A percentile compares a stretch with the other conserved stretches of the same genome.
phyloP scores from a whole-genome alignment of 2,113 vertebrate genomes.

The Anser brachyrhynchus region DNA sequence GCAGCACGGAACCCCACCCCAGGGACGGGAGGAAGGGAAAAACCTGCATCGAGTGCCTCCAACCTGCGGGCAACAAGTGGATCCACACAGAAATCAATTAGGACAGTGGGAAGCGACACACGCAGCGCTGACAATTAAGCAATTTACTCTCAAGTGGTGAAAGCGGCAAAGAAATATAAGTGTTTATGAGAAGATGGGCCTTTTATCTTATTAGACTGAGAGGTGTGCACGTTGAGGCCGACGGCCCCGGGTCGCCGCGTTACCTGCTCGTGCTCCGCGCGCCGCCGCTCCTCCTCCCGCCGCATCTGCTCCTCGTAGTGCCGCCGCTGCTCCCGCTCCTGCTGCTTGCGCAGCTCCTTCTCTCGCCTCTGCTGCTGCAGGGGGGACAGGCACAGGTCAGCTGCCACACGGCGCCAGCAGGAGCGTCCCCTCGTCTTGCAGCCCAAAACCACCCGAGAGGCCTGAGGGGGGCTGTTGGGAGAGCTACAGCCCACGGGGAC shows the following conservation, averaged over 20 bases:
- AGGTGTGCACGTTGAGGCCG: not conserved
- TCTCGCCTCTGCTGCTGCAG: slow-evolving; percentile 93
- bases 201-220: slow-evolving; percentile 12
- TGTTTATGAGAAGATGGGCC: not conserved
- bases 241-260: accelerated
- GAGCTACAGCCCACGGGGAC: not conserved
- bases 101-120: slow-evolving; percentile 19
- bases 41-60: not conserved
- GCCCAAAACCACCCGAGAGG: not conserved
- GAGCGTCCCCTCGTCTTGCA: not conserved
- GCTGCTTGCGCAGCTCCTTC: slow-evolving; percentile 95
- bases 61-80: not conserved
- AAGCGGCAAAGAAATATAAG: not conserved
- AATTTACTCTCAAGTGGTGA: slow-evolving; percentile 24
- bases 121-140: not conserved
- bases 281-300: slow-evolving; percentile 93
- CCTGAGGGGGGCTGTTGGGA: not conserved
- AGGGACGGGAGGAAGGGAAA: not conserved
- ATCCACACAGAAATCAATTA: not conserved
- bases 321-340: slow-evolving; percentile 95
- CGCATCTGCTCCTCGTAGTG: slow-evolving; percentile 95
- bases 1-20: not conserved
- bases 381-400: not conserved
- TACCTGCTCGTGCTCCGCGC: slow-evolving; percentile 96
- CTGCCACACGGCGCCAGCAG: not conserved